phyloP scores from a whole-genome alignment of 2,113 vertebrate species.

The Pedionomus torquatus region DNA sequence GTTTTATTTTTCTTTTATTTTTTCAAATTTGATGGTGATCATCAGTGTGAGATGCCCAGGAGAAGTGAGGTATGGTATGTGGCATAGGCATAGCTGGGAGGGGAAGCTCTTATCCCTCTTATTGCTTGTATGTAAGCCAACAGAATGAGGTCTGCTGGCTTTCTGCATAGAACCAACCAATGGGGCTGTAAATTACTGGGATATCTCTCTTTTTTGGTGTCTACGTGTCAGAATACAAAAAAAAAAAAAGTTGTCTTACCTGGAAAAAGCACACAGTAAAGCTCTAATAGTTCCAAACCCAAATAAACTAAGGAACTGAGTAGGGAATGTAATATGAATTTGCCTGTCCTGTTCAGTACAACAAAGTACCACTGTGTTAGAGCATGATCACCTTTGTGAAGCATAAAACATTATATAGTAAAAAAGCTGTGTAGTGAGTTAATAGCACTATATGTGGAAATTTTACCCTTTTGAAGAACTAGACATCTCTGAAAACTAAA shows the following conservation, averaged over 20 bases:
- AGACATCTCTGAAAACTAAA: background rate
- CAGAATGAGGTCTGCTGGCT: background rate
- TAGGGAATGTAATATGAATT: background rate
- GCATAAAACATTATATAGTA: too few species aligned
- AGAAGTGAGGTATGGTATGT: background rate
- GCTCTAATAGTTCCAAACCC: background rate
- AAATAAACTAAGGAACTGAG: background rate
- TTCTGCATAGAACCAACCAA: background rate
- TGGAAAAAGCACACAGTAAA: background rate
- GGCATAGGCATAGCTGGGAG: background rate
- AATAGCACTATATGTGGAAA: background rate
- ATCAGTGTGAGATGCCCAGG: background rate
- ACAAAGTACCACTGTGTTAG: background rate
- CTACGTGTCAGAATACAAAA: background rate
- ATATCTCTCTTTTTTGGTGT: background rate
- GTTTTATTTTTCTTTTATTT: too few species aligned
- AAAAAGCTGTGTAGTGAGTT: conserved; percentile 2
- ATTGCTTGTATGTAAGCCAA: background rate
- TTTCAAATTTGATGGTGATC: background rate
- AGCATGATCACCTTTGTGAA: background rate
- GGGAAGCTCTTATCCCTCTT: background rate
- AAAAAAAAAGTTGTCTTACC: background rate
- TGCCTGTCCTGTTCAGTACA: background rate
- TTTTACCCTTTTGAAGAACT: background rate
- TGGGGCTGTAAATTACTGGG: background rate